Percentiles rank a stretch among this genome's conserved stretches.
Evolutionary conservation across 2,113 vertebrate species (phyloP).

Genomic region (Cyanistes caeruleus): DNA sequence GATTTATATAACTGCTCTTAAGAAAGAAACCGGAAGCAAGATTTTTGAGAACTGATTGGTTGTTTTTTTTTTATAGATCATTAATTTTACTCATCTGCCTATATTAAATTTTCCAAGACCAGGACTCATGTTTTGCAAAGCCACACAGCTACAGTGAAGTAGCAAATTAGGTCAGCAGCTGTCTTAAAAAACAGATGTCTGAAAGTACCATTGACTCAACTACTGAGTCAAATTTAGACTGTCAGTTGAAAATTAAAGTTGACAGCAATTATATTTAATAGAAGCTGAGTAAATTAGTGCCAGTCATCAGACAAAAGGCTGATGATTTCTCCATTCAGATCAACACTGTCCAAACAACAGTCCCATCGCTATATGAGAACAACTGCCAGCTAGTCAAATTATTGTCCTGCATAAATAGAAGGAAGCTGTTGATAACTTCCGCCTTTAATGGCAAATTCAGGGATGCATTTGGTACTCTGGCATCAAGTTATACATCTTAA

Average conservation of each 20-base stretch:
- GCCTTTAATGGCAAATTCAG: background rate
- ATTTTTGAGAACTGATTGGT: background rate
- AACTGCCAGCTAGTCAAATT: background rate
- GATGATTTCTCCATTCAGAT: background rate
- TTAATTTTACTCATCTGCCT: background rate
- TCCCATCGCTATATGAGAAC: background rate
- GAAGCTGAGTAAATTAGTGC: background rate
- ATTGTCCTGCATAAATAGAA: background rate
- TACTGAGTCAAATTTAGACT: background rate
- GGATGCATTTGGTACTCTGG: background rate
- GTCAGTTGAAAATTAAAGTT: background rate
- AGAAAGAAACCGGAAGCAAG: background rate
- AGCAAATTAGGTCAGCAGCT: background rate
- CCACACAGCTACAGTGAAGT: background rate
- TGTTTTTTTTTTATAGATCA: background rate
- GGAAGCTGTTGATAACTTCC: background rate
- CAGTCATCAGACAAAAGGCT: background rate
- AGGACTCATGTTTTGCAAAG: background rate
- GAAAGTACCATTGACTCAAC: background rate
- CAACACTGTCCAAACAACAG: background rate
- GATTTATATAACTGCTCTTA: background rate
- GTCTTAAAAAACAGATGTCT: background rate
- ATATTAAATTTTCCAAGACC: background rate
- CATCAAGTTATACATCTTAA: background rate
- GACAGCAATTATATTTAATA: background rate